Conservation (phyloP, 2,888 invertebrate genomes). For the Steinernema scapterisci region DNA sequence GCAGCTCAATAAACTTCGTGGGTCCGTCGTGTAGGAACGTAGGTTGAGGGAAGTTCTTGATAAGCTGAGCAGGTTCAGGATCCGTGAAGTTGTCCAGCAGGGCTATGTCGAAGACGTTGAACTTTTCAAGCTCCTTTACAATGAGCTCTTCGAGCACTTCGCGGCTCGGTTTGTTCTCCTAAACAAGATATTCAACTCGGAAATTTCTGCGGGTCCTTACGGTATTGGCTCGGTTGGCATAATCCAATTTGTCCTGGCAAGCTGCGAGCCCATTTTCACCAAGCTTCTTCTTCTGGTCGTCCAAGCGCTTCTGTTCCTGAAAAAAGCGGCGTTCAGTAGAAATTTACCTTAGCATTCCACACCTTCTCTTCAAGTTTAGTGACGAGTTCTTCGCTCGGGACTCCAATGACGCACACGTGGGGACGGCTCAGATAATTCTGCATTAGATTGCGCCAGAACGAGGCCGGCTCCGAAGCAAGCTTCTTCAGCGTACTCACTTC, state of each 20-base stretch:
- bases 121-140: slow-evolving; percentile 78
- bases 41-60: slow-evolving; percentile 49
- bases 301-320: slow-evolving; percentile 77
- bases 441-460: slow-evolving; percentile 79
- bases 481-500: slow-evolving; percentile 68
- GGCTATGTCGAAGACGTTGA: slow-evolving; percentile 70
- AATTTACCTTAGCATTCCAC: not conserved
- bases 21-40: slow-evolving; percentile 51
- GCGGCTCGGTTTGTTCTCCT: slow-evolving; percentile 73
- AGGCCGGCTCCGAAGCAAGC: slow-evolving; percentile 74
- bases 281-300: slow-evolving; percentile 75
- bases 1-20: slow-evolving; percentile 54
- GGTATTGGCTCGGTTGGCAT: slow-evolving; percentile 80
- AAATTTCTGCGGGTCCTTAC: slow-evolving; percentile 68
- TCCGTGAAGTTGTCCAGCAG: not conserved
- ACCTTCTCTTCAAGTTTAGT: slow-evolving; percentile 73
- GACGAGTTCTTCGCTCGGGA: slow-evolving; percentile 76
- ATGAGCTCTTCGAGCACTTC: slow-evolving; percentile 78
- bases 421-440: slow-evolving; percentile 50
- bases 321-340: not conserved
- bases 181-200: slow-evolving; percentile 9
- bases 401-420: slow-evolving; percentile 69
- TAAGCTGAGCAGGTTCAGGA: not conserved
- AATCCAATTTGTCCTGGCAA: slow-evolving; percentile 74
- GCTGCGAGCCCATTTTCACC: slow-evolving; percentile 77